Base-by-base conservation (phyloP, 2,113 vertebrate species). In the Protobothrops flavoviridis region DNA sequence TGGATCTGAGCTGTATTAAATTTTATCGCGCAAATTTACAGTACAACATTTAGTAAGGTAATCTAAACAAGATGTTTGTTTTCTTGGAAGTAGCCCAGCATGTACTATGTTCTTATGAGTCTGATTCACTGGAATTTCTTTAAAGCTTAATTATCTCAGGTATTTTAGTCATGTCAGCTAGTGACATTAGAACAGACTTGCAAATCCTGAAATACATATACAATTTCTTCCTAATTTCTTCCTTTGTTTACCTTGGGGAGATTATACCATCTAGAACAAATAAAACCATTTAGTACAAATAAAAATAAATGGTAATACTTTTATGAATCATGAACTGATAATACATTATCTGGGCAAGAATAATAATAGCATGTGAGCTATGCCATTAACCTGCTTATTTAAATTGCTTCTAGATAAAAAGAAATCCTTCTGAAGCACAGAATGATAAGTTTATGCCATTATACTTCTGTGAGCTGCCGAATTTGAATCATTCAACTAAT, bases 321-420 rank as follows among this genome's bases (percentile, higher is more conserved):
- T 13, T 86, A 10, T 3, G 59, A 93, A n/a, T 64, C 89, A 93
- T 61, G 92, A 29, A 91, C 93, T 93, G 95, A 95, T 96, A 96
- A 93, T 92, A 92, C 91, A 11, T 91, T 94, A 97, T 96, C 91
- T 95, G 26, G 11, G 6, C 55, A 91, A 43, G 64, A 96, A 95
- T 93, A 96, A 97, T 96, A 95, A 86, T 81, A 90, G 64, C 91
- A 95, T 85, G 86, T 95, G 33, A 96, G 43, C 93, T 95, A 93
- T 91, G 94, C 91, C 88, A 95, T 95, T 94, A 93, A 93, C 94
- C 92, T 92, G 0, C 88, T 95, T 29, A 29, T 69, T 69, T 93
- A 87, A 59, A 91, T 95, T 94, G 52, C 86, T 94, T 93, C 94
- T 53, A 85, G 94, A 96, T 93, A 95, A 92, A 95, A 92, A 45